A percentile compares a stretch with the other conserved stretches of the same genome.
Evolutionary conservation across 2,888 invertebrate genomes (phyloP).

Genomic region (Torymus auratus): DNA sequence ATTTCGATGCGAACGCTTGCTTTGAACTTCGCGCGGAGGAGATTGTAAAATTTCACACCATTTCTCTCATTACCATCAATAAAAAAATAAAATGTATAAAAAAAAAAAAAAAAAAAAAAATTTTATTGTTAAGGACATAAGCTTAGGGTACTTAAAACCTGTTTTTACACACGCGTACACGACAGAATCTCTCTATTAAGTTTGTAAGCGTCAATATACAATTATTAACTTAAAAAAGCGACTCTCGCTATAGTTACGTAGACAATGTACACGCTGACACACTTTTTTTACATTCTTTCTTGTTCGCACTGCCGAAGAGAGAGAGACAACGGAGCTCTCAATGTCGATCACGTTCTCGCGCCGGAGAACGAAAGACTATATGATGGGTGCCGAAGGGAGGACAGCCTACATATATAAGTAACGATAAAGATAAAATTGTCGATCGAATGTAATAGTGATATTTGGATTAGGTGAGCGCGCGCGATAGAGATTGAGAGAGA

Average conservation of each 20-base stretch:
- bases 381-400: neutral
- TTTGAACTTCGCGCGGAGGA: neutral
- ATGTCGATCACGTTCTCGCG: neutral
- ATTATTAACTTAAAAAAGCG: neutral
- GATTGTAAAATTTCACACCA: conserved; percentile 4
- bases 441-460: conserved; percentile 48
- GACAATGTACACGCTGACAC: too few relatives aligned
- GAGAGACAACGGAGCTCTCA: neutral
- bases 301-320: conserved; percentile 20
- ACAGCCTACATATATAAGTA: neutral
- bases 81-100: conserved; percentile 4
- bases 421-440: conserved; percentile 1
- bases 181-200: conserved; percentile 39
- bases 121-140: conserved; percentile 15
- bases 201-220: neutral
- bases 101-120: conserved; percentile 1
- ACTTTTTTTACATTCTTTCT: neutral
- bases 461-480: neutral
- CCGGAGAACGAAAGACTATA: conserved; percentile 23
- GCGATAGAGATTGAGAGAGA: too few relatives aligned
- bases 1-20: neutral
- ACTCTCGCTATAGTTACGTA: too few relatives aligned
- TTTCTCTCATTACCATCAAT: neutral
- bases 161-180: neutral
- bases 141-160: conserved; percentile 48